Evolutionary conservation across 92 coral and sea anemone species (phyloP).

Genomic region (Zoanthus sociatus): DNA sequence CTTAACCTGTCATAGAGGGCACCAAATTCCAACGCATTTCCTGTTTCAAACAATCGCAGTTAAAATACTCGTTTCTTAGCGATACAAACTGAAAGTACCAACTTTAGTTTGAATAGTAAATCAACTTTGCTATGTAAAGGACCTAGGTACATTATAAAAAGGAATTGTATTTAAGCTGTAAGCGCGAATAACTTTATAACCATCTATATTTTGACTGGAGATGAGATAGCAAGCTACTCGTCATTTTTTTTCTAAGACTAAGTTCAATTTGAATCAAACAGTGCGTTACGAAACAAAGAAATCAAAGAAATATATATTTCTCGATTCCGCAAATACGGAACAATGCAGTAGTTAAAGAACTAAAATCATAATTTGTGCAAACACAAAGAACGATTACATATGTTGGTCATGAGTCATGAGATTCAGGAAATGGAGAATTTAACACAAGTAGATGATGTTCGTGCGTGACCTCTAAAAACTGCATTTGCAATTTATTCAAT

Average conservation of each 20-base stretch:
- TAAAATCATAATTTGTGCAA: background rate
- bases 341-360: background rate
- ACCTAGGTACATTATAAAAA: background rate
- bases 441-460: background rate
- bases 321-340: background rate
- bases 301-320: background rate
- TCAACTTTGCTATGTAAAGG: background rate
- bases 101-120: background rate
- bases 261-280: slow-evolving; percentile 1
- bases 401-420: background rate
- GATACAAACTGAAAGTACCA: background rate
- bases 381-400: background rate
- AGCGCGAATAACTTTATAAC: background rate
- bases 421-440: background rate
- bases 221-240: background rate
- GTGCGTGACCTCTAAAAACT: slow-evolving; percentile 18
- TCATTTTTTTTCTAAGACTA: background rate
- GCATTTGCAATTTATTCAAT: background rate
- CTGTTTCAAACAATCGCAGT: background rate
- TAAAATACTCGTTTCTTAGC: background rate
- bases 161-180: background rate
- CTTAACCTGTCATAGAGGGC: no score
- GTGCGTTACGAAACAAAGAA: slow-evolving; percentile 5
- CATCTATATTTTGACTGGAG: background rate
- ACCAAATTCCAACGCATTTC: background rate